Evolutionary conservation across 64 coral and sea anemone genomes (phyloP), one percentile per base, ranked within the genome.

Genomic region (Pachyseris speciosa): DNA sequence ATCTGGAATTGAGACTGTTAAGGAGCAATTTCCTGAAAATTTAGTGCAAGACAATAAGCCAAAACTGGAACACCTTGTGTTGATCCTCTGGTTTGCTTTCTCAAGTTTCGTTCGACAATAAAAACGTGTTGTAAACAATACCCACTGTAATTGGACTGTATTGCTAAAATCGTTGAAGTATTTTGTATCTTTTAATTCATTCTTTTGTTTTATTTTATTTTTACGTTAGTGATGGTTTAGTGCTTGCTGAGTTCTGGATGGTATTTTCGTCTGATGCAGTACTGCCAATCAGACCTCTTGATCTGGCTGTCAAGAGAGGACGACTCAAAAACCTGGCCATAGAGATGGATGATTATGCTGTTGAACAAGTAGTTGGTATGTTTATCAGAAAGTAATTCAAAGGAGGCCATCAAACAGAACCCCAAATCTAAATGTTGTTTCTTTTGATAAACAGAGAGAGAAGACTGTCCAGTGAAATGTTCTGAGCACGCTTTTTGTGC

Each of bases 391-490:
- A 16, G 2, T 20, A 9, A 85, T 26, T 16, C 8, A 26, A 64
- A 28, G 7, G 68, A 31, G 83, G 20, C 20, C 3, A 44, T 51
- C 7, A 78, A 13, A 1, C 11, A 33, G 12, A 33, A 25, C 5
- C 34, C 7, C 26, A 10, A 39, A 72, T 20, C 10, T 72, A 25
- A 11, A 51, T 42, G 8, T 40, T 25, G 1, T 24, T 39, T 32
- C 55, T 37, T 2, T 65, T 13, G 1, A 22, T 49, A 47, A 47
- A 72, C 39, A 96, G 94, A 96, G 44, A 83, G 78, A 53, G 28
- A 69, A 36, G 94, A 96, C 13, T 96, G 94, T 86, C 90, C 94
- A 78, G 9, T 84, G 0, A 86, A 73, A 31, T 96, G 94, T 70
- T 92, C 91, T 64, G 55, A 48, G 24, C n/a, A 63, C 11, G 86